These are phyloP conservation scores for Gambusia yucatana DNA, from an alignment of 2,797 vertebrate species.

Conservation along the genomic window DNA sequence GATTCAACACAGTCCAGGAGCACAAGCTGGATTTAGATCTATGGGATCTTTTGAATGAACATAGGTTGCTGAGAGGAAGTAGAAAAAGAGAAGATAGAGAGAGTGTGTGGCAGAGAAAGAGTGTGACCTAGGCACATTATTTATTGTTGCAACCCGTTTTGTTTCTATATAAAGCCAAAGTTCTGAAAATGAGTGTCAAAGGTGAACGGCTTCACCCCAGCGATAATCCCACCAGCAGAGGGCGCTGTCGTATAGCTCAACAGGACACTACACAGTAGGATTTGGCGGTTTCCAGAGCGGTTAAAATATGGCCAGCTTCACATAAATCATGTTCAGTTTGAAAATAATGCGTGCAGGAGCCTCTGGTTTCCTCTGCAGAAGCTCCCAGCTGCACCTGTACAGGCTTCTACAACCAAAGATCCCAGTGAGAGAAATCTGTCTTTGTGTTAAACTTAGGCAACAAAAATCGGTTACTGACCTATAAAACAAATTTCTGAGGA, in stretches of 20 bases:
- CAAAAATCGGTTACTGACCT: not conserved
- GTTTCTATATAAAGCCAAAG: not conserved
- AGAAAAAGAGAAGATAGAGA: not conserved
- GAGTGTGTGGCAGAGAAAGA: not conserved
- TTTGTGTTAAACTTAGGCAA: not conserved
- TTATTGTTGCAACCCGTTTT: not conserved
- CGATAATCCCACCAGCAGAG: constrained; percentile 42
- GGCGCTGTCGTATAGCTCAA: constrained; percentile 32
- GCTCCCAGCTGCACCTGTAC: not conserved
- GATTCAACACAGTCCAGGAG: not conserved
- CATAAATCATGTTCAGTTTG: not conserved
- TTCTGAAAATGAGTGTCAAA: not conserved
- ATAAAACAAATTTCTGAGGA: not conserved
- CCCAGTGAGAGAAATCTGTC: not conserved
- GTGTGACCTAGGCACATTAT: not conserved
- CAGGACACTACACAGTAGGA: not conserved
- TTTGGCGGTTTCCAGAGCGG: not conserved
- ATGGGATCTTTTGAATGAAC: not conserved
- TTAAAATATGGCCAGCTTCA: not conserved
- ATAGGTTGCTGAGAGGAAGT: not conserved
- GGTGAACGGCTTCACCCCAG: not conserved
- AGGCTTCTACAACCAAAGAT: not conserved
- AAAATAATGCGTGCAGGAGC: not conserved
- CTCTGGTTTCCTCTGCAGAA: not conserved
- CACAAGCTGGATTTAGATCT: not conserved